phyloP scores from a whole-genome alignment of 2,888 invertebrate genomes.

The Orgyia antiqua region DNA sequence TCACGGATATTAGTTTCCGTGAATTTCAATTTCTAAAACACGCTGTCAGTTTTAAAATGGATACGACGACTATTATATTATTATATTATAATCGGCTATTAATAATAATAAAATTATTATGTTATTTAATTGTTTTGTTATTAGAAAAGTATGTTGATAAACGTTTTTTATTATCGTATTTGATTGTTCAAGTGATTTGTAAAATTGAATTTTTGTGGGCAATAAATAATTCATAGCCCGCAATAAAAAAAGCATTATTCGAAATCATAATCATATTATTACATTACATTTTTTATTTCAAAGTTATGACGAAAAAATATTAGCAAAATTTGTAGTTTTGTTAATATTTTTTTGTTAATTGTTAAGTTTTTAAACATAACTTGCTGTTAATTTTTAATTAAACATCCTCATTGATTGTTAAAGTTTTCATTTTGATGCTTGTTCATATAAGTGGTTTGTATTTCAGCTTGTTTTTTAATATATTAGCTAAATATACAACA shows the following conservation, averaged over 20 bases:
- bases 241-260: no score
- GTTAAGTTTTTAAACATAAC: conserved; percentile 69
- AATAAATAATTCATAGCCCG: conserved; percentile 11
- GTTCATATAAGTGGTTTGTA: conserved; percentile 53
- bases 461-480: conserved; percentile 49
- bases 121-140: conserved; percentile 55
- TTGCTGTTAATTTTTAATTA: conserved; percentile 73
- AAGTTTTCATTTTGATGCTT: conserved; percentile 53
- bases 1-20: conserved; percentile 15
- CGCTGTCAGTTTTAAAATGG: conserved; percentile 65
- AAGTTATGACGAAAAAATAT: conserved; percentile 18
- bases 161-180: conserved; percentile 21
- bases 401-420: conserved; percentile 72
- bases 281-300: conserved; percentile 74
- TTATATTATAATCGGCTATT: conserved; percentile 57
- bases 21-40: conserved; percentile 38
- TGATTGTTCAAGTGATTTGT: conserved; percentile 14
- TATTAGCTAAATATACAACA: conserved; percentile 72
- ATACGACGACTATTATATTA: conserved; percentile 45
- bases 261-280: conserved; percentile 48
- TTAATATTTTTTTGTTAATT: conserved; percentile 26
- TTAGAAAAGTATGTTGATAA: conserved; percentile 48
- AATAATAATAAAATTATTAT: conserved; percentile 40
- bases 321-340: conserved; percentile 7
- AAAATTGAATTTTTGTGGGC: conserved; percentile 8